These are phyloP conservation scores for Piscicola geometra DNA, from an alignment of 2,888 invertebrate species.

Conservation along the genomic window DNA sequence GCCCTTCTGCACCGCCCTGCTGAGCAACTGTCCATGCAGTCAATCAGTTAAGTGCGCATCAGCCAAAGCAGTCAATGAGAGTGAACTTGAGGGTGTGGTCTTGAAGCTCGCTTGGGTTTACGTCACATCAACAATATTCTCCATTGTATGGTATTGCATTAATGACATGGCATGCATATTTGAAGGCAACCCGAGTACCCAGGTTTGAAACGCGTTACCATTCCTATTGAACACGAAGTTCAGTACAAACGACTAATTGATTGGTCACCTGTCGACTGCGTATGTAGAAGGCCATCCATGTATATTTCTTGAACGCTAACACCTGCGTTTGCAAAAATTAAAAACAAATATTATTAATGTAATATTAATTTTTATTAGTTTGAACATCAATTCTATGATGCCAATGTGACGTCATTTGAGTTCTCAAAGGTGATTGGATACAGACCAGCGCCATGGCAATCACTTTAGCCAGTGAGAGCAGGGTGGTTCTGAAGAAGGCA, in stretches of 20 bases:
- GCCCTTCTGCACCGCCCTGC: conserved; percentile 56
- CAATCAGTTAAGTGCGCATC: no score
- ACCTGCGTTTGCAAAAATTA: conserved; percentile 51
- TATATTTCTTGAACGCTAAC: conserved; percentile 55
- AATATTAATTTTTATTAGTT: not conserved
- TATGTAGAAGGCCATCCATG: conserved; percentile 58
- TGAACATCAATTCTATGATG: not conserved
- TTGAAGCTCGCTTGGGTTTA: no score
- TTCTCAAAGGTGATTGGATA: not conserved
- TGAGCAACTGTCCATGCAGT: conserved; percentile 53
- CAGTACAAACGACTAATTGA: no score
- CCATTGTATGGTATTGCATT: no score
- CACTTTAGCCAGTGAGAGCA: conserved; percentile 52
- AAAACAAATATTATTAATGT: not conserved
- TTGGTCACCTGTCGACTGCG: conserved; percentile 55
- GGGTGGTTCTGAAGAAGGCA: conserved; percentile 55
- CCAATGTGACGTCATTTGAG: no score
- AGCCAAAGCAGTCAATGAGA: no score
- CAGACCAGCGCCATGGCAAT: conserved; percentile 50
- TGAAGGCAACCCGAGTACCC: no score
- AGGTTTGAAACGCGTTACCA: no score
- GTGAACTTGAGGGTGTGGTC: no score
- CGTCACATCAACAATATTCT: no score
- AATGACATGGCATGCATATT: no score
- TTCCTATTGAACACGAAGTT: no score